Evolutionary conservation across 2,797 vertebrate genomes (phyloP).

Genomic region (Propithecus deckenii): DNA sequence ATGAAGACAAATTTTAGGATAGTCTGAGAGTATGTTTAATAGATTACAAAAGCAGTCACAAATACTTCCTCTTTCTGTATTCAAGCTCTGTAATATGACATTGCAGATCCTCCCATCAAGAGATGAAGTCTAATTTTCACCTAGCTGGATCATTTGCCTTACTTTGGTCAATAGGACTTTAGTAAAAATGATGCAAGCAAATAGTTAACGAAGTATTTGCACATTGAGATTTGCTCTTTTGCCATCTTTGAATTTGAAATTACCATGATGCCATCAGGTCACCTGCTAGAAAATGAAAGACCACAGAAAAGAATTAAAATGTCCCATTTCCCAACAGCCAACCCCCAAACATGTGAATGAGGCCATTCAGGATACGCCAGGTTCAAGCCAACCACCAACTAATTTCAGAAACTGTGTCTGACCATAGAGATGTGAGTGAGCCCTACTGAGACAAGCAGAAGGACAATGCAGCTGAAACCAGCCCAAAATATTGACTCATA

Average conservation of each 20-base stretch:
- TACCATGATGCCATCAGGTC: not conserved
- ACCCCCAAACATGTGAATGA: not conserved
- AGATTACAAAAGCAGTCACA: not conserved
- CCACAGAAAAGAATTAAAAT: not conserved
- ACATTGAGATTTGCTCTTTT: not conserved
- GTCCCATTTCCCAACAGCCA: not conserved
- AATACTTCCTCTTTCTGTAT: not conserved
- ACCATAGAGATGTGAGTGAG: not conserved
- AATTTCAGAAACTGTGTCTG: not conserved
- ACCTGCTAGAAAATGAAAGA: not conserved
- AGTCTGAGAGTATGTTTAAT: not conserved
- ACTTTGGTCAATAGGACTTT: not conserved
- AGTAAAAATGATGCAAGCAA: not conserved
- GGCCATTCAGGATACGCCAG: not conserved
- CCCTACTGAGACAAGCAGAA: not conserved
- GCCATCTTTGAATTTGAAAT: not conserved
- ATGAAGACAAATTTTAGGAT: not conserved
- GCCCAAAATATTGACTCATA: not conserved
- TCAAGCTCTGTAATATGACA: not conserved
- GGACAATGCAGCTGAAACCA: not conserved
- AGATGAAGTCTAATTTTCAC: not conserved
- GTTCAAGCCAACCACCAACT: not conserved
- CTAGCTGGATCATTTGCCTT: not conserved
- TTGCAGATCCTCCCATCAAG: not conserved
- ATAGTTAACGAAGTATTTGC: not conserved